Conservation (phyloP, 1,140 invertebrate species). For the Trissolcus basalis region DNA sequence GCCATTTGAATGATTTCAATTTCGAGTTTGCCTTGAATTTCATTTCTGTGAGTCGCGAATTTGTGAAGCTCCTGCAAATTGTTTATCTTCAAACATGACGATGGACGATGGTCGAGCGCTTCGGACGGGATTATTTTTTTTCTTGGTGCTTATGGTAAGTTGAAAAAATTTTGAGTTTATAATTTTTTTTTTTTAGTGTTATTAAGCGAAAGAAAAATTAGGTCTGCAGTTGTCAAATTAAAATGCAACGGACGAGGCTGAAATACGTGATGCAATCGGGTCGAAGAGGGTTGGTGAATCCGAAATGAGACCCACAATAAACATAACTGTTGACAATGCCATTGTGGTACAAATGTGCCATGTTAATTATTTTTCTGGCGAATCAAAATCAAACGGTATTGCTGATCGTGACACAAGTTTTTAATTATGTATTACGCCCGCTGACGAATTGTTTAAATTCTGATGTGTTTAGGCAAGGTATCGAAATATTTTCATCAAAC, state of each 20-base stretch:
- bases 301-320: slow-evolving; percentile 31
- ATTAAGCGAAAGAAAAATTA: neutral
- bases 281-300: slow-evolving; percentile 27
- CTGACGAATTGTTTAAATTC: slow-evolving; percentile 23
- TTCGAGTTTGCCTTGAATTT: neutral
- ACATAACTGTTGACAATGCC: slow-evolving; percentile 34
- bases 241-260: slow-evolving; percentile 39
- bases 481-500: no score
- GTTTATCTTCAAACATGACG: slow-evolving; percentile 8
- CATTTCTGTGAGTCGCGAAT: neutral
- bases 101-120: slow-evolving; percentile 24
- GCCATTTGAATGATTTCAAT: neutral
- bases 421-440: neutral
- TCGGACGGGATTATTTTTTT: slow-evolving; percentile 31
- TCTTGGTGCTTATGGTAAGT: slow-evolving; percentile 34
- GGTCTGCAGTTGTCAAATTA: slow-evolving; percentile 1
- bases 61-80: neutral
- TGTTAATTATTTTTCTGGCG: slow-evolving; percentile 34
- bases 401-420: slow-evolving; percentile 49
- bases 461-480: no score
- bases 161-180: neutral
- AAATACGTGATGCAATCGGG: slow-evolving; percentile 16
- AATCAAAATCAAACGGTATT: slow-evolving; percentile 45
- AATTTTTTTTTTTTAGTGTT: neutral
- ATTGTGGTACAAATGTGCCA: slow-evolving; percentile 14